Percentiles rank a stretch among this genome's conserved stretches.
These are phyloP conservation scores for Prunella fulvescens DNA, from an alignment of 2,113 vertebrate genomes.

Conservation along the genomic window DNA sequence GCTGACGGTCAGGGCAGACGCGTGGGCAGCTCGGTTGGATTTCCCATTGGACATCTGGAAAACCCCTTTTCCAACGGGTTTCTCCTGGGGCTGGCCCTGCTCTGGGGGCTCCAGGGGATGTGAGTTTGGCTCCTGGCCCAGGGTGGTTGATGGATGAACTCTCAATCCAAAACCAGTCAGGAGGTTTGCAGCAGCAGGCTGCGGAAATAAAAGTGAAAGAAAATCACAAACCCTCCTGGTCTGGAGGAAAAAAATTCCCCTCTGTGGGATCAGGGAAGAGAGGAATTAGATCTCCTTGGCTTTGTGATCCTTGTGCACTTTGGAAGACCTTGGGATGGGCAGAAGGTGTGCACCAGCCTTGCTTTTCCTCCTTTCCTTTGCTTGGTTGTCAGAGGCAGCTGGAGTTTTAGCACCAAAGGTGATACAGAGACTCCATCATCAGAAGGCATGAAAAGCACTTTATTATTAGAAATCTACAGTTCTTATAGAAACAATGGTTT, in stretches of 20 bases:
- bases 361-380: not conserved
- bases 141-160: not conserved
- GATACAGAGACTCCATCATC: no score
- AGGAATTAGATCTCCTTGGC: not conserved
- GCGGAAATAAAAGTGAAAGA: not conserved
- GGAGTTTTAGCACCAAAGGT: not conserved
- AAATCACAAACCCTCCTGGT: not conserved
- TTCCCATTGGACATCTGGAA: slow-evolving; percentile 34
- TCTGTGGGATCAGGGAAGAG: not conserved
- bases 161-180: not conserved
- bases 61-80: not conserved
- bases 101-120: not conserved
- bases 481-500: no score
- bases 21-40: not conserved
- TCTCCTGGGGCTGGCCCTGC: not conserved
- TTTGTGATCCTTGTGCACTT: not conserved
- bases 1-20: not conserved
- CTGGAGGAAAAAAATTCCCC: not conserved
- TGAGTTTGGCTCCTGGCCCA: slow-evolving; percentile 14
- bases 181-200: not conserved
- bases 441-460: no score
- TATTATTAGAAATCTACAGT: no score
- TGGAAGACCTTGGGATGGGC: not conserved
- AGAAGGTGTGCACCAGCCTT: not conserved
- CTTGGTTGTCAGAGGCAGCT: not conserved